phyloP scores from a whole-genome alignment of 2,113 vertebrate genomes.

The Upupa epops region DNA sequence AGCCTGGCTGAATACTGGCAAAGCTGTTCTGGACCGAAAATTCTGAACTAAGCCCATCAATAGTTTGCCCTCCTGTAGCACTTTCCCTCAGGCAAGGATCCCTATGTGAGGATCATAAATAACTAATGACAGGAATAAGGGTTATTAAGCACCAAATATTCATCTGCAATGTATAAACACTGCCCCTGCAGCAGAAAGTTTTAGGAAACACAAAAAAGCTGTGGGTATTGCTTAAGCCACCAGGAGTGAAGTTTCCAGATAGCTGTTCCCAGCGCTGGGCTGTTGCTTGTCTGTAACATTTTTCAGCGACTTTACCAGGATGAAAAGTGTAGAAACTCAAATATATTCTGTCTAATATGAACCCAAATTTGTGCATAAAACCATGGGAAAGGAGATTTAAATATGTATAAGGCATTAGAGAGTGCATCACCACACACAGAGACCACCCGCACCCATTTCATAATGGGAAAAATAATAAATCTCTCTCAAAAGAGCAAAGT shows the following conservation, averaged over 20 bases:
- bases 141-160: neutral
- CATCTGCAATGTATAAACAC: neutral
- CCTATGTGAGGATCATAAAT: rapidly evolving
- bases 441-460: neutral
- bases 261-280: neutral
- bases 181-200: neutral
- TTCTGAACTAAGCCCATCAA: neutral
- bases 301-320: neutral
- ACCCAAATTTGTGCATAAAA: neutral
- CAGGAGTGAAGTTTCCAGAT: rapidly evolving
- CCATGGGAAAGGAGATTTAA: neutral
- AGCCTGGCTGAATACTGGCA: neutral
- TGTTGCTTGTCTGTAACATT: rapidly evolving
- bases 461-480: neutral
- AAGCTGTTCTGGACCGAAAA: neutral
- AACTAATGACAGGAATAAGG: neutral
- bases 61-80: neutral
- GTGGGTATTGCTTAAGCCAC: neutral
- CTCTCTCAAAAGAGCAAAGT: neutral
- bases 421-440: neutral
- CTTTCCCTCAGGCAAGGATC: rapidly evolving
- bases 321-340: neutral
- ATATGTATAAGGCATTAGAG: rapidly evolving
- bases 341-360: neutral
- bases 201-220: neutral